Evolutionary conservation across 1,140 invertebrate genomes (phyloP).

Genomic region (Drosophila prosaltans): DNA sequence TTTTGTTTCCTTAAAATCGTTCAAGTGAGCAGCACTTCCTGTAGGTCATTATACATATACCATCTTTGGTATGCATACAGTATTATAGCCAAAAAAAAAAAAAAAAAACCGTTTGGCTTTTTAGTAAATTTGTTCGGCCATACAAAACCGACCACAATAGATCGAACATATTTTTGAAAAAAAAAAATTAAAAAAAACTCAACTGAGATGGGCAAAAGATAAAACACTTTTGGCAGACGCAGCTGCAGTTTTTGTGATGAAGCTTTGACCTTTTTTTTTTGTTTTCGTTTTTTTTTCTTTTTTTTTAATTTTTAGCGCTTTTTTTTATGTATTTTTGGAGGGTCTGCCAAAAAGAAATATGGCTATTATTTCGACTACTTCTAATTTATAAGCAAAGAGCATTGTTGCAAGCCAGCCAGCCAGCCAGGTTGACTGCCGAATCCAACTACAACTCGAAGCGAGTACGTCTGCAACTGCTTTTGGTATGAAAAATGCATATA

Average conservation of each 20-base stretch:
- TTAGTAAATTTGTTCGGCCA: conserved; percentile 5
- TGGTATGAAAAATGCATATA: conserved; percentile 77
- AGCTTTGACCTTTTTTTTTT: conserved; percentile 76
- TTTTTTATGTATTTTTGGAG: conserved; percentile 36
- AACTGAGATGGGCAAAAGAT: conserved; percentile 60
- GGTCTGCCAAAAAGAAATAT: conserved; percentile 72
- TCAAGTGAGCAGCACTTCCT: not conserved
- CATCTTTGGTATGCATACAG: not conserved
- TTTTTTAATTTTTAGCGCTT: conserved; percentile 3
- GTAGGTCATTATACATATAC: not conserved
- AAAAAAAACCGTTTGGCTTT: not conserved
- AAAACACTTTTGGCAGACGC: conserved; percentile 58
- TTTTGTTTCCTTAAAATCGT: not conserved
- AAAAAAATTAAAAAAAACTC: not conserved
- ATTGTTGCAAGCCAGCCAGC: conserved; percentile 32
- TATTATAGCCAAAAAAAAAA: not conserved
- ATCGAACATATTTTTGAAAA: conserved; percentile 39
- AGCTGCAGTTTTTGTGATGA: conserved; percentile 63
- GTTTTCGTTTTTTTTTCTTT: not conserved
- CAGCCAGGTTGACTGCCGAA: conserved; percentile 26
- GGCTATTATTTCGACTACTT: conserved; percentile 78
- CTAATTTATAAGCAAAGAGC: conserved; percentile 75
- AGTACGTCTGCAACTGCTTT: conserved; percentile 28
- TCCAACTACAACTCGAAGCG: conserved; percentile 12
- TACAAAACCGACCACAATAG: conserved; percentile 28